Evolutionary conservation across 2,113 vertebrate species (phyloP), one percentile per base, ranked within the genome.

Genomic region (Eonycteris spelaea): DNA sequence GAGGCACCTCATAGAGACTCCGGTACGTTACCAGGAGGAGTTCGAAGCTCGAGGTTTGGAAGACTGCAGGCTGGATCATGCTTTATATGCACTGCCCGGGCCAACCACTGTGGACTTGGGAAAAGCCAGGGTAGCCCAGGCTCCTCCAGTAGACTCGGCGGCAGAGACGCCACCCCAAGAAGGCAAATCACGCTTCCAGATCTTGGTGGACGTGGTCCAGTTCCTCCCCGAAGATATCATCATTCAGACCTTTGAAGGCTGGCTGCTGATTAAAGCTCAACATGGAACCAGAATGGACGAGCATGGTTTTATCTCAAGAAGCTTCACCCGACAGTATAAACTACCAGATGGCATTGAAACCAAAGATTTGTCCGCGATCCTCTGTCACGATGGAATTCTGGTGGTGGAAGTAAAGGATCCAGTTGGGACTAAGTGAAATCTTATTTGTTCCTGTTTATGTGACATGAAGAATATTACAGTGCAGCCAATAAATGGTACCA

Each of bases 201-300:
- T 99, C 75, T 88, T 99, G 86, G 94, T 99, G 98, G 99, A 99
- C 0, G 98, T 99, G 80, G 98, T 99, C 92, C 99, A 99, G 95
- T 99, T 99, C 96, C 98, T 98, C 40, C 99, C 99, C 0, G 99
- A 99, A 95, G 99, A 99, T n/a, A 98, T 99, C 94, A 98, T 99
- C 78, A 99, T 99, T 90, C 99, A 99, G 97, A 98, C 99, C 83
- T 99, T 99, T 0, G 99, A 99, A 96, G 99, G 99, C 43, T 99
- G 99, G 99, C 98, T 99, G 70, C 97, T 99, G 96, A 98, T 99
- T 63, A 99, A 98, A 95, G 99, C 98, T 79, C 98, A 98, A 38
- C 99, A 99, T 0, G 98, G 98, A 48, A 92, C 97, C 95, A 98
- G 99, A 94, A 99, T 99, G 99, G 99, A 99, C 0, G 99, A 99